phyloP scores from a whole-genome alignment of 1,140 invertebrate species.

The Atta cephalotes region DNA sequence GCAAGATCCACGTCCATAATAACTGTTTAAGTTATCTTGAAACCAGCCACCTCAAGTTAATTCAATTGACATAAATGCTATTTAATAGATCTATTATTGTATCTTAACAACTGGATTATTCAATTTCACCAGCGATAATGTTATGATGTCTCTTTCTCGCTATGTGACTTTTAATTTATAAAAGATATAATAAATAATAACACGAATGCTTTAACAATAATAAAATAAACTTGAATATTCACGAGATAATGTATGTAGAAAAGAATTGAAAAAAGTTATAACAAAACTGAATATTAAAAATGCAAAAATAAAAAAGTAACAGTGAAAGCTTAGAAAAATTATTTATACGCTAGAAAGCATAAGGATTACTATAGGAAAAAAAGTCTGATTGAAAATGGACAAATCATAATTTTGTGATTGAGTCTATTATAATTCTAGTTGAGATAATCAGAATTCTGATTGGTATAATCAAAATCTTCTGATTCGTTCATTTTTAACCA shows the following conservation, averaged over 20 bases:
- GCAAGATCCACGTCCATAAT: constrained; percentile 56
- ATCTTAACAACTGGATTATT: constrained; percentile 52
- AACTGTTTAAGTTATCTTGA: constrained; percentile 73
- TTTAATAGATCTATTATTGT: constrained; percentile 73
- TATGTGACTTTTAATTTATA: neutral
- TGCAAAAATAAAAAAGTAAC: neutral
- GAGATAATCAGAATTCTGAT: no score
- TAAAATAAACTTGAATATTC: constrained; percentile 13
- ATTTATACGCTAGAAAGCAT: neutral
- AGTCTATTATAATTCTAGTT: no score
- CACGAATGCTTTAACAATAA: neutral
- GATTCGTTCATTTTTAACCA: no score
- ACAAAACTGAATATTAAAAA: neutral
- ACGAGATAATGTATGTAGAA: neutral
- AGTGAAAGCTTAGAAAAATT: neutral
- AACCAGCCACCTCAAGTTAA: constrained; percentile 71
- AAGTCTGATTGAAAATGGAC: no score
- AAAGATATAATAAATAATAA: neutral
- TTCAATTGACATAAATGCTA: constrained; percentile 70
- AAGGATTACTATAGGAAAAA: neutral
- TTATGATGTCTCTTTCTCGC: constrained; percentile 28
- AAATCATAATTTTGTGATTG: no score
- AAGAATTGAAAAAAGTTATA: neutral
- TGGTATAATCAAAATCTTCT: no score
- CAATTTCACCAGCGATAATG: constrained; percentile 28